These are phyloP conservation scores for Heliangelus exortis DNA, from an alignment of 2,797 vertebrate species.

Conservation along the genomic window DNA sequence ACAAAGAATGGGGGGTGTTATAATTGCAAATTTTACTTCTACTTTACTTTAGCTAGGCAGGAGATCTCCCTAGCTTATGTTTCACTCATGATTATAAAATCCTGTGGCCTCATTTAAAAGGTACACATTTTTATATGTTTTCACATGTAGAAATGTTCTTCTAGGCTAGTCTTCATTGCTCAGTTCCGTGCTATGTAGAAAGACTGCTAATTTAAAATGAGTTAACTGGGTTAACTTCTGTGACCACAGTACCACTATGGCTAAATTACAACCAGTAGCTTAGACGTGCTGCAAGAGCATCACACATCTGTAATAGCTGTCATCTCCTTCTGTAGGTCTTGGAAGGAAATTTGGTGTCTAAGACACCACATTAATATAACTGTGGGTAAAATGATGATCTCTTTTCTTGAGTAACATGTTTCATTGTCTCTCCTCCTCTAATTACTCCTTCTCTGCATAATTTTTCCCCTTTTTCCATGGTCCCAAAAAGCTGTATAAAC, in stretches of 20 bases:
- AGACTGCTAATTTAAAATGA: slow-evolving; percentile 46
- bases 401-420: slow-evolving; percentile 21
- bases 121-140: background rate
- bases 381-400: slow-evolving; percentile 20
- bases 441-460: slow-evolving; percentile 1
- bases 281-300: slow-evolving; percentile 15
- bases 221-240: slow-evolving; percentile 64
- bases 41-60: background rate
- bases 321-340: slow-evolving; percentile 37
- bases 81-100: background rate
- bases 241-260: slow-evolving; percentile 38
- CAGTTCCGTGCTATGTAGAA: background rate
- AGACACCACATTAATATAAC: slow-evolving; percentile 21
- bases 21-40: background rate
- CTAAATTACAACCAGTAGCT: slow-evolving; percentile 53
- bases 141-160: slow-evolving; percentile 15
- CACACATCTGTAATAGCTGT: slow-evolving; percentile 32
- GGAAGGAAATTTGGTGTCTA: slow-evolving; percentile 2
- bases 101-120: background rate
- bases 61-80: background rate
- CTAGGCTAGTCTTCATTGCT: background rate
- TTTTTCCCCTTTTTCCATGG: background rate
- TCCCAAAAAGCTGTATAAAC: background rate
- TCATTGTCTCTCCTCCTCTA: slow-evolving; percentile 25
- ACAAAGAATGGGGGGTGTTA: background rate